Percentiles rank a stretch among this genome's conserved stretches.
Conservation (phyloP, 2,797 vertebrate genomes). For the Myotis vivesi region DNA sequence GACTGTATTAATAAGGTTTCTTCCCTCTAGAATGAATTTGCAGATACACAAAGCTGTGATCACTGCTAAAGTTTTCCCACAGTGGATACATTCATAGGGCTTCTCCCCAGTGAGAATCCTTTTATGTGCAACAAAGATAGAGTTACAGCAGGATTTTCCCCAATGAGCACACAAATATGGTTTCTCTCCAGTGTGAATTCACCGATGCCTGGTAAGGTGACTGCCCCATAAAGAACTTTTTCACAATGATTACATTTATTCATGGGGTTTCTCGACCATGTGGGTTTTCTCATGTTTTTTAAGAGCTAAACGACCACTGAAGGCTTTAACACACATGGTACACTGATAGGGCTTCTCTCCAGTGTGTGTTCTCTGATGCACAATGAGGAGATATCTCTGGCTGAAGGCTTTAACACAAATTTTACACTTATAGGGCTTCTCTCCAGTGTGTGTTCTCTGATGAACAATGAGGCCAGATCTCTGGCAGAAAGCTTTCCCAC, state of each 20-base stretch:
- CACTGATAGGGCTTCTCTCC: not conserved
- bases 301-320: not conserved
- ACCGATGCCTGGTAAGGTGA: not conserved
- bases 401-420: constrained; percentile 23
- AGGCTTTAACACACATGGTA: not conserved
- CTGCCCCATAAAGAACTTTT: not conserved
- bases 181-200: not conserved
- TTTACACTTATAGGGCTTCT: not conserved
- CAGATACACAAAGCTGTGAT: not conserved
- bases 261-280: not conserved
- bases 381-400: not conserved
- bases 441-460: not conserved
- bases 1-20: not conserved
- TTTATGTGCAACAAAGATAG: not conserved
- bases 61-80: not conserved
- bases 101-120: not conserved
- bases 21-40: too few relatives aligned
- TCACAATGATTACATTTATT: not conserved
- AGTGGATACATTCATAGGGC: not conserved
- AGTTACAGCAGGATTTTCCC: not conserved
- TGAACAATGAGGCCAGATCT: not conserved
- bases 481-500: constrained; percentile 30
- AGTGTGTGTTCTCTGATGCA: not conserved
- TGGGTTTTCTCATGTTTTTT: not conserved
- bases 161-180: not conserved